Evolutionary conservation across 2,113 vertebrate genomes (phyloP), one percentile per base, ranked within the genome.

Genomic region (Phainopepla nitens): DNA sequence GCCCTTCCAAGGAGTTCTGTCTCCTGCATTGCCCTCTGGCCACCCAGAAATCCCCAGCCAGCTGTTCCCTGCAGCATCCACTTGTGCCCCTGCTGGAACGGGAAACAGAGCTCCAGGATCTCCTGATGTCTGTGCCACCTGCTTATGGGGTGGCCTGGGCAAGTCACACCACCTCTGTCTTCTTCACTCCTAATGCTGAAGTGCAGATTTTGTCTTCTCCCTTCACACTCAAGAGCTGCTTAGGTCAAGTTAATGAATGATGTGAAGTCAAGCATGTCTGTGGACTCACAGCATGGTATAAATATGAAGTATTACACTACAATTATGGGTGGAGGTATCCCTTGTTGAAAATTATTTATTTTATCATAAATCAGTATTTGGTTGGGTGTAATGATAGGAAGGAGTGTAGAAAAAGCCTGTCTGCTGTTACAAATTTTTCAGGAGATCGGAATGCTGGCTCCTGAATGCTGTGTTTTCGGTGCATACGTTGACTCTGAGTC

Each of bases 291-390:
- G 42, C 51, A 12, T 4, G 19, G 31, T 77, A 35, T 71, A 73
- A 80, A 61, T 49, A 31, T 29, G 44, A 71, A 83, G 36, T 57
- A 27, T 49, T 36, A 28, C 45, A 81, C 11, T n/a, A 36, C 29
- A 39, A 9, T 95, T 86, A 36, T 33, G 60, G 41, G 65, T 86
- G 50, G 56, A 89, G 54, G 47, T 77, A 93, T 23, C 61, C 25
- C 39, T 47, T 83, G 51, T 31, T 94, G 66, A 70, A 65, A 78
- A 42, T 31, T 2, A 86, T 70, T 93, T 39, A 20, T 92, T 89
- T 87, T 90, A 24, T 77, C 56, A 8, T 83, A 88, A 90, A 62
- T 91, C 77, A 83, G 24, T 53, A 39, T 86, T 91, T 86, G 66
- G 39, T 95, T 3, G 15, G 19, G 21, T 77, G 39, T 39, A 66